Conservation (phyloP, 2,797 vertebrate species). For the Clamator glandarius region DNA sequence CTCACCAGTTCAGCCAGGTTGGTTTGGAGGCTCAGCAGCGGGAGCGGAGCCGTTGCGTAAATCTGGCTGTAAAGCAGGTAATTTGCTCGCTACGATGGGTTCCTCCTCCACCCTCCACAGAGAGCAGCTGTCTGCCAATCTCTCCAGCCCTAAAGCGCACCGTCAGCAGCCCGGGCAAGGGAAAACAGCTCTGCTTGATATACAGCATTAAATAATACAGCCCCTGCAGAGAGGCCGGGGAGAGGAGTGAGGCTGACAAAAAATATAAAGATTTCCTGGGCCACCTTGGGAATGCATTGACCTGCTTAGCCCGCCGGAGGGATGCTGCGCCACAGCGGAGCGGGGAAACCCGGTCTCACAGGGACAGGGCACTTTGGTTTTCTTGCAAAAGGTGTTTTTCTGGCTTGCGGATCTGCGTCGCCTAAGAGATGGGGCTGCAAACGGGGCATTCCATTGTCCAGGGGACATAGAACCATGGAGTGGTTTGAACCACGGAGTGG, state of each 20-base stretch:
- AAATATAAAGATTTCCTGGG: slow-evolving; percentile 39
- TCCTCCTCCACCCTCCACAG: neutral
- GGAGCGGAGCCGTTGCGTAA: accelerated
- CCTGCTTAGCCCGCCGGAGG: neutral
- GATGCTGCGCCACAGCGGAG: neutral
- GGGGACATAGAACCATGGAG: neutral
- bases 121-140: neutral
- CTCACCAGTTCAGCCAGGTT: neutral
- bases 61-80: neutral
- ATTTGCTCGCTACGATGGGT: neutral
- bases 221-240: neutral
- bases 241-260: slow-evolving; percentile 31
- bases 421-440: accelerated
- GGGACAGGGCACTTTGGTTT: accelerated
- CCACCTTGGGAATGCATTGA: neutral
- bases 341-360: neutral
- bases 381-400: neutral
- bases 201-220: slow-evolving; percentile 34
- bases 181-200: neutral
- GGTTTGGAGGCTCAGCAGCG: accelerated
- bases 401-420: accelerated
- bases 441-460: accelerated
- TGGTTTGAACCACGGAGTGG: no score
- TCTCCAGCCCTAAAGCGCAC: neutral
- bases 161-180: neutral